phyloP scores from a whole-genome alignment of 2,797 vertebrate species.

The Nyctibius grandis region DNA sequence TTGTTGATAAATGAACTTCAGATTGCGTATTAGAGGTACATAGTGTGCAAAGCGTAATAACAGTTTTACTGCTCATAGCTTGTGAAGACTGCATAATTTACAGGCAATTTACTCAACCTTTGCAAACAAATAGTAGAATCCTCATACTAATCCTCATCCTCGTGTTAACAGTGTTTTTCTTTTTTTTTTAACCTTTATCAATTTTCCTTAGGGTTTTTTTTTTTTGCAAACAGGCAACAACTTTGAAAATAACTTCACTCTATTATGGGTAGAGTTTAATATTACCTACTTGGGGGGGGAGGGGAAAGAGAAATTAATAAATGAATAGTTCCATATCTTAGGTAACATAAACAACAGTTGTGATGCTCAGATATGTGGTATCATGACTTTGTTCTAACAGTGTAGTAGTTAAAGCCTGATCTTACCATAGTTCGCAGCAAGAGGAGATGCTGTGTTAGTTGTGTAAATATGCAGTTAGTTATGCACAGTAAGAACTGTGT shows the following conservation, averaged over 20 bases:
- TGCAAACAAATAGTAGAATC: neutral
- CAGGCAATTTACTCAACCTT: neutral
- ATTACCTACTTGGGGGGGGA: neutral
- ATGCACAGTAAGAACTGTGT: neutral
- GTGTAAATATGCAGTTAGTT: neutral
- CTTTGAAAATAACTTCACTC: neutral
- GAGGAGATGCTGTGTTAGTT: neutral
- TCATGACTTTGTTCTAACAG: neutral
- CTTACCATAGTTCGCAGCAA: neutral
- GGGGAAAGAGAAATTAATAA: neutral
- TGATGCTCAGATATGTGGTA: neutral
- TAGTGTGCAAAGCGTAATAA: neutral
- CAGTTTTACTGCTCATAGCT: neutral
- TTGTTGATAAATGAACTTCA: slow-evolving; percentile 27
- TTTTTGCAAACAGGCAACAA: neutral
- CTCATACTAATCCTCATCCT: neutral
- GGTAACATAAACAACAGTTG: neutral
- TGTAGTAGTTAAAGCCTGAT: neutral
- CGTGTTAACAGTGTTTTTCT: neutral
- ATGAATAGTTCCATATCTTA: neutral
- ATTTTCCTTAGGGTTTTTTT: neutral
- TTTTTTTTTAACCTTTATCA: neutral
- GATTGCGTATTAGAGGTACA: neutral
- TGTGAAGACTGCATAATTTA: neutral
- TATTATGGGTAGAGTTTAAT: neutral